Base-by-base conservation (phyloP, 2,888 invertebrate species). In the Gisinianus flammeolus region DNA sequence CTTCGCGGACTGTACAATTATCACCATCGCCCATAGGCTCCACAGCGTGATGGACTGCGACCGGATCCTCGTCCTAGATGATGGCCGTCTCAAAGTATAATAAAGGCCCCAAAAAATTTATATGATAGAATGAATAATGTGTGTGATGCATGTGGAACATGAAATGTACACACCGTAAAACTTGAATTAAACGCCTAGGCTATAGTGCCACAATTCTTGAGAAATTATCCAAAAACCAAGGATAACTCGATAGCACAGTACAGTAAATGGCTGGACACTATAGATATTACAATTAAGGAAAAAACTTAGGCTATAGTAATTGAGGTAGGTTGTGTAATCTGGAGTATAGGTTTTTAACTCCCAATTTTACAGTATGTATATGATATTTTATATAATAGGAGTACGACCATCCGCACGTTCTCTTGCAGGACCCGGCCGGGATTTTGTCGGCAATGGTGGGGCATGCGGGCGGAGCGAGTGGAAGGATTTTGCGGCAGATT, bases 11-110 rank as follows among this genome's bases (percentile, higher is more conserved):
- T 96, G 95, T 87, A 95, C 96, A 0, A 95, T 97, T 19, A 88
- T 97, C 62, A 96, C 96, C 0, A 95, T 97, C 58, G 96, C 96
- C 6, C 96, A 97, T 88, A 90, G 96, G 69, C 89, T 97, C 31
- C 92, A 96, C 86, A 97, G 96, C 0, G 93, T 97, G 81, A 96
- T n/a, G n/a, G n/a, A n/a, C n/a, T n/a, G n/a, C n/a, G n/a, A n/a
- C n/a, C n/a, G n/a, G n/a, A n/a, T n/a, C 19, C 89, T 96, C 86
- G 95, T 96, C 1, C 92, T 97, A 91, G 93, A 95, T 85, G 90
- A 91, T 10, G 97, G 97, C 0, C 87, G 88, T 22, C 90, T 94
- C 77, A 91, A 89, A 16, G 85, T 85, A 76, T 76, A 76, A 30
- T 26, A 26, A 58, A 22, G 83, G 80, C 58, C 22, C 5, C 54